These are phyloP conservation scores for Rhagoletis pomonella DNA, from an alignment of 1,140 invertebrate species.

Conservation along the genomic window DNA sequence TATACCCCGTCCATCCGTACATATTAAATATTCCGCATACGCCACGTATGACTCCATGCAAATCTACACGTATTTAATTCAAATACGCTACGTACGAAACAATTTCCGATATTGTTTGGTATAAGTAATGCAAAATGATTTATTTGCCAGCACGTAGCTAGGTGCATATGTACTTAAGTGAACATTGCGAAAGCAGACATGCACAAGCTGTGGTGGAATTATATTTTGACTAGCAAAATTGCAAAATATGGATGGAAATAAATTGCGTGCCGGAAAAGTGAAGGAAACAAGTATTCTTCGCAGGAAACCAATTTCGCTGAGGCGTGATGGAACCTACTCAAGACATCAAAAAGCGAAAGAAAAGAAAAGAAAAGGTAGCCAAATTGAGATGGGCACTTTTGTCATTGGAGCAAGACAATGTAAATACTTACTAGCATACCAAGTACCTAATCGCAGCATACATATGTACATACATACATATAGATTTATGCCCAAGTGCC, in stretches of 20 bases:
- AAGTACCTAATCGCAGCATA: no score
- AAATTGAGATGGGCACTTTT: not conserved
- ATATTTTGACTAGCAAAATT: constrained; percentile 12
- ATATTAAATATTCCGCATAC: no score
- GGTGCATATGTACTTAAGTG: constrained; percentile 5
- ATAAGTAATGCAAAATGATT: constrained; percentile 29
- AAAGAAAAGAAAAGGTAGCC: not conserved
- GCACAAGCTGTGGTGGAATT: not conserved
- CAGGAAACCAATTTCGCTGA: not conserved
- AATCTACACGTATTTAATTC: constrained; percentile 35
- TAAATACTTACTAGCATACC: no score
- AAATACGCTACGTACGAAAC: not conserved
- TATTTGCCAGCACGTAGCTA: constrained; percentile 36
- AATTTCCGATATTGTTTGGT: not conserved
- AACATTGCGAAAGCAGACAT: not conserved
- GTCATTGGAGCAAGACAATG: not conserved
- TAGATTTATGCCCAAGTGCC: no score
- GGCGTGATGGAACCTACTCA: constrained; percentile 18
- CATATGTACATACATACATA: no score
- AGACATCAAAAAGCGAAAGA: not conserved
- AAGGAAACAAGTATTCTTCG: not conserved
- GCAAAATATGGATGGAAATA: constrained; percentile 8
- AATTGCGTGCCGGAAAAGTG: not conserved
- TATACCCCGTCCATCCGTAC: no score
- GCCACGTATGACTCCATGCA: not conserved